phyloP scores from a whole-genome alignment of 2,113 vertebrate genomes.

The Galemys pyrenaicus region DNA sequence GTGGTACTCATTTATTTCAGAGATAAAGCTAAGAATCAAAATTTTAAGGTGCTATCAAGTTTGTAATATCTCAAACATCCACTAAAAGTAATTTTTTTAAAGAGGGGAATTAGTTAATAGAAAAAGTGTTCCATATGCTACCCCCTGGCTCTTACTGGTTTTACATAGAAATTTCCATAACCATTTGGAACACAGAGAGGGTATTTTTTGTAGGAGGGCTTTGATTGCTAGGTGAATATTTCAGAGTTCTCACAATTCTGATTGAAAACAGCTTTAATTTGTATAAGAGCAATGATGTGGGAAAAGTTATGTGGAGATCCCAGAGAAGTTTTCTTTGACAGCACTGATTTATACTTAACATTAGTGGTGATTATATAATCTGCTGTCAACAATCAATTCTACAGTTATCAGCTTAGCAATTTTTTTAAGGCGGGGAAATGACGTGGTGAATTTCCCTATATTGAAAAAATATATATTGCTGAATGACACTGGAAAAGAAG shows the following conservation, averaged over 20 bases:
- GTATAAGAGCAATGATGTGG: neutral
- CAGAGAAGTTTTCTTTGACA: neutral
- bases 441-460: neutral
- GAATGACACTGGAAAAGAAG: neutral
- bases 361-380: conserved; percentile 37
- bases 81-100: neutral
- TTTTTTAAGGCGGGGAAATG: neutral
- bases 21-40: neutral
- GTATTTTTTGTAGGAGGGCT: neutral
- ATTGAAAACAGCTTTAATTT: conserved; percentile 51
- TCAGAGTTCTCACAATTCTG: conserved; percentile 33
- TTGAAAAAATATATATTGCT: conserved; percentile 7
- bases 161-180: conserved; percentile 34
- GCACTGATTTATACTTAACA: neutral
- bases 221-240: conserved; percentile 55
- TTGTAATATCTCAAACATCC: neutral
- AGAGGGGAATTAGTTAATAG: conserved; percentile 1
- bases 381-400: conserved; percentile 49
- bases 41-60: neutral
- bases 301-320: conserved; percentile 39
- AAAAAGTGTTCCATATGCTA: conserved; percentile 5
- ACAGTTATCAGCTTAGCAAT: conserved; percentile 34
- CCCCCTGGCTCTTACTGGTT: neutral
- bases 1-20: neutral
- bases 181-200: neutral